phyloP scores from a whole-genome alignment of 53 echinoderm and acorn worm genomes.

The Holothuria scabra region DNA sequence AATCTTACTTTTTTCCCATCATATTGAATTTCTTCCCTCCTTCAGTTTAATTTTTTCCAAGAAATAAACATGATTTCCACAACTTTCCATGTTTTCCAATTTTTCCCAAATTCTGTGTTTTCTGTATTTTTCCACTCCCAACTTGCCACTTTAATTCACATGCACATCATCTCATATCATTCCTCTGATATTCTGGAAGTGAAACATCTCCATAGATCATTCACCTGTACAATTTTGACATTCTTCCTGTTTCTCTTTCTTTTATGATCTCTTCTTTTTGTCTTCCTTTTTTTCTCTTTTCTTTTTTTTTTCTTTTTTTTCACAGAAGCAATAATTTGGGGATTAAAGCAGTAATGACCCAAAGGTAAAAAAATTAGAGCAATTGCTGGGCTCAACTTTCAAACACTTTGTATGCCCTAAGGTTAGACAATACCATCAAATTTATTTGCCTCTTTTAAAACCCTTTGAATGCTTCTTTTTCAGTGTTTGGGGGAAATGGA shows the following conservation, averaged over 20 bases:
- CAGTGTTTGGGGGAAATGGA: background rate
- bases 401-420: constrained; percentile 34
- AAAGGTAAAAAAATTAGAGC: constrained; percentile 45
- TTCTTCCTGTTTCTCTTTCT: background rate
- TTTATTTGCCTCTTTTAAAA: constrained; percentile 31
- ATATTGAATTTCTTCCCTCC: too few relatives aligned
- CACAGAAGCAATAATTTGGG: constrained; percentile 25
- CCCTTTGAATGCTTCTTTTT: constrained; percentile 15
- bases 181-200: too few relatives aligned
- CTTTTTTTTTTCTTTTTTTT: background rate
- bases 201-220: constrained; percentile 20
- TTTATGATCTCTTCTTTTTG: too few relatives aligned
- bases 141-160: too few relatives aligned
- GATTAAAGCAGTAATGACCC: constrained; percentile 41
- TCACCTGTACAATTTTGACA: constrained; percentile 34
- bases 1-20: too few relatives aligned
- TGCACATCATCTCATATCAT: too few relatives aligned
- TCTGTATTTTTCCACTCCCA: too few relatives aligned
- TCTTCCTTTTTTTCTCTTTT: background rate
- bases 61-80: too few relatives aligned
- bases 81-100: too few relatives aligned
- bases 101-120: too few relatives aligned
- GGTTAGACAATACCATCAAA: constrained; percentile 35
- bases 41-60: too few relatives aligned
- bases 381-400: constrained; percentile 47